Conservation (phyloP, 1,140 invertebrate species). For the Habropoda laboriosa region DNA sequence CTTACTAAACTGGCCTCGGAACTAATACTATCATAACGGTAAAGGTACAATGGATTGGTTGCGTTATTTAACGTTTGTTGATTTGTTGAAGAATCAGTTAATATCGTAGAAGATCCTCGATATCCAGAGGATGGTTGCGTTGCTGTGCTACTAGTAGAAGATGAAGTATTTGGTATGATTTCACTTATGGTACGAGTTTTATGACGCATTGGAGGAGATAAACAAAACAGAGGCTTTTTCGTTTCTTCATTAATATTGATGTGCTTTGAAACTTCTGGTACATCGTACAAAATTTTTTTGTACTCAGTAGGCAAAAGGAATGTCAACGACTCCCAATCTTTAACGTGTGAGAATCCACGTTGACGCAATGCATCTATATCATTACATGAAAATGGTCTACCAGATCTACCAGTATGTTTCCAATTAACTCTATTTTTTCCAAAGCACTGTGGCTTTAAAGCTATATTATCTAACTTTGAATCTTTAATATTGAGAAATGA, state of each 20-base stretch:
- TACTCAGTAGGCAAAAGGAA: conserved; percentile 93
- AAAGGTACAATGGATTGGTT: conserved; percentile 89
- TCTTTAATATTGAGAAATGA: conserved; percentile 89
- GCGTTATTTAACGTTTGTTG: conserved; percentile 80
- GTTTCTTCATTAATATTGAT: conserved; percentile 82
- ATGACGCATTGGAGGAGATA: conserved; percentile 83
- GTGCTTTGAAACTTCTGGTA: conserved; percentile 87
- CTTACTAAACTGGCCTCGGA: conserved; percentile 85
- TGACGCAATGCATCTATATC: conserved; percentile 91
- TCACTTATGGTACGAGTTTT: conserved; percentile 79
- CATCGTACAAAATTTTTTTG: conserved; percentile 86
- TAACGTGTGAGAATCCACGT: conserved; percentile 90
- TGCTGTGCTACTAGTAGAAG: conserved; percentile 88
- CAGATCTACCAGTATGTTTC: conserved; percentile 76
- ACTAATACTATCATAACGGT: conserved; percentile 90
- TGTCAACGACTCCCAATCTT: conserved; percentile 95
- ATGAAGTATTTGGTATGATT: conserved; percentile 84
- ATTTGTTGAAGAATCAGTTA: conserved; percentile 88
- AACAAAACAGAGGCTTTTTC: conserved; percentile 86
- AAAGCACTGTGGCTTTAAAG: conserved; percentile 82
- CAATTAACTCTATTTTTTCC: conserved; percentile 69
- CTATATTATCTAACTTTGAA: conserved; percentile 84
- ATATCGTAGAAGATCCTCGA: conserved; percentile 91
- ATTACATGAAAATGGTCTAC: conserved; percentile 91
- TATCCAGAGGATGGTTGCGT: conserved; percentile 92